Evolutionary conservation across 2,113 vertebrate genomes (phyloP), one percentile per base, ranked within the genome.

Genomic region (Clarias gariepinus): DNA sequence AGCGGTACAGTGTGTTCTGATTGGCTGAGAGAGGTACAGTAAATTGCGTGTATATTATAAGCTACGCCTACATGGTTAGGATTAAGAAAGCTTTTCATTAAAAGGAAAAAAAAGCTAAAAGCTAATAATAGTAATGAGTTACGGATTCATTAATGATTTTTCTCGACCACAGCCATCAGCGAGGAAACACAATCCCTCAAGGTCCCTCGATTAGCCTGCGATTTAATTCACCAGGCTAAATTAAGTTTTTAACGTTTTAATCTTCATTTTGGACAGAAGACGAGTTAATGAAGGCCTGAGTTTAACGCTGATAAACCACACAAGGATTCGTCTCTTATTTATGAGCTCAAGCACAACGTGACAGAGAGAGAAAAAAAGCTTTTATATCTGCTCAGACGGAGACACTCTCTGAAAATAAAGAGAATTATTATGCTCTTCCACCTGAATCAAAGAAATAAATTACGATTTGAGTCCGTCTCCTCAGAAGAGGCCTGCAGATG

Each of bases 221-320:
- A 85, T 86, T 90, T 89, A 85, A 89, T 89, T 86, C 88, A 81
- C 61, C 41, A 61, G 64, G 57, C 71, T 76, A 85, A 89, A 89
- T 81, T 86, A 36, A 86, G 86, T 86, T 86, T 90, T 90, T 80
- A 82, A 90, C 76, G 78, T 89, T 85, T 81, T 89, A 89, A 89
- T 90, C 84, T 84, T 66, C 30, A 52, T 84, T 89, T 89, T 79
- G 79, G 68, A 86, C 83, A 68, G 82, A 85, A 81, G 82, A 84
- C 30, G 60, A 88, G 84, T 89, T 90, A 90, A 90, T 89, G 86
- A 90, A 83, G 74, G 85, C 21, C 81, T 9, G 79, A 81, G 85
- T 84, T 71, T 68, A 84, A 76, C 74, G 41, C 25, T 55, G 84
- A 88, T 74, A 86, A 85, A 71, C 23, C 66, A 25, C 74, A 82